These are phyloP conservation scores for Drosophila neocordata DNA, from an alignment of 1,140 invertebrate genomes.

Conservation along the genomic window DNA sequence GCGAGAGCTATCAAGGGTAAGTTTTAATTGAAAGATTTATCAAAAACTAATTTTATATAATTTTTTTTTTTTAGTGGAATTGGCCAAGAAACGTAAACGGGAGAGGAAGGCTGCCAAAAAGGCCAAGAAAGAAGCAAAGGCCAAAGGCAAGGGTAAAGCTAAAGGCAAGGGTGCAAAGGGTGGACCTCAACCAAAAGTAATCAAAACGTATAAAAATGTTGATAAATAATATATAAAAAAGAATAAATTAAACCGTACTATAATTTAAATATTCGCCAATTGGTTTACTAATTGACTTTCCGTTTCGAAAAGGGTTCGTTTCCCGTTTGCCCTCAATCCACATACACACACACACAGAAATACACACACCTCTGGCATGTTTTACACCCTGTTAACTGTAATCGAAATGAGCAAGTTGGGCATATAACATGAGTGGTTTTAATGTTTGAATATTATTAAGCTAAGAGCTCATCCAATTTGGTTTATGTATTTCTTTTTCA, in stretches of 20 bases:
- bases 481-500: no score
- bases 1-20: conserved; percentile 44
- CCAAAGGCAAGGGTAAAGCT: not conserved
- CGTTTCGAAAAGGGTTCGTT: not conserved
- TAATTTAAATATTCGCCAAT: not conserved
- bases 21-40: not conserved
- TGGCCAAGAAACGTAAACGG: conserved; percentile 26
- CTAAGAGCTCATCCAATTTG: no score
- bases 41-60: not conserved
- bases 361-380: not conserved
- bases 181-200: conserved; percentile 25
- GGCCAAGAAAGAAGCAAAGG: conserved; percentile 29
- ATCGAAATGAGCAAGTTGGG: not conserved
- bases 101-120: conserved; percentile 7
- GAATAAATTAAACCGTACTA: not conserved
- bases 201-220: conserved; percentile 29
- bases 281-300: conserved; percentile 3
- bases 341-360: not conserved
- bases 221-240: conserved; percentile 16
- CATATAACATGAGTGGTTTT: no score
- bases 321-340: not conserved
- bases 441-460: no score
- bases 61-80: not conserved
- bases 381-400: not conserved
- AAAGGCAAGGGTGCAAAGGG: conserved; percentile 11